Evolutionary conservation across 2,797 vertebrate genomes (phyloP), one percentile per base, ranked within the genome.

Genomic region (Clarias pachynema): DNA sequence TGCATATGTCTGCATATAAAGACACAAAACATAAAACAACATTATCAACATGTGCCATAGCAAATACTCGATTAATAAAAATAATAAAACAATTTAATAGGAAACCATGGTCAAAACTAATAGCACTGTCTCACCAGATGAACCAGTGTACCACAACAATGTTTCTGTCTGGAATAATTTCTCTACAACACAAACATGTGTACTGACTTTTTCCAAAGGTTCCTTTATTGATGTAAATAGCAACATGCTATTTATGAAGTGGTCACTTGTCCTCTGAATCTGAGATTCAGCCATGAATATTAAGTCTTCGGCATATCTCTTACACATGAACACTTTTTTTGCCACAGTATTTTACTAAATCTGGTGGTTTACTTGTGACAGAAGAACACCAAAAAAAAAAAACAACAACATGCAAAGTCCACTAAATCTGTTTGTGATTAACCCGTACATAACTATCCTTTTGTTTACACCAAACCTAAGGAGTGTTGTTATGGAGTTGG

Each of bases 1-100:
- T 68, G 79, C 90, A 4, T 96, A 96, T 0, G 95, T 94, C 98
- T 99, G 90, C 49, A 53, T 14, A 34, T 10, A 92, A 79, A 57
- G 15, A 60, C 84, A 86, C 15, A 68, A 70, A 10, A 56, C 31
- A 89, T 18, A 60, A 3, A 84, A 56, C 6, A 79, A 79, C n/a
- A 49, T 63, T 79, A 63, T 78, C 29, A 53, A 65, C 18, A 63
- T 56, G 4, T 56, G 0, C 37, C 31, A 72, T 68, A 3, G 53
- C 26, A 68, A 56, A 53, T 14, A 34, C 34, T 6, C 68, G 10
- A 12, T 6, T n/a, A n/a, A n/a, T n/a, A n/a, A n/a, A n/a, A n/a
- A n/a, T n/a, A n/a, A n/a, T n/a, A n/a, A n/a, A 18, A 49, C 6
- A 1, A 83, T 5, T 29, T 74, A 20, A 72, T 49, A 3, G 29